These are phyloP conservation scores for Toxostoma redivivum DNA, from an alignment of 2,113 vertebrate species.

Conservation along the genomic window DNA sequence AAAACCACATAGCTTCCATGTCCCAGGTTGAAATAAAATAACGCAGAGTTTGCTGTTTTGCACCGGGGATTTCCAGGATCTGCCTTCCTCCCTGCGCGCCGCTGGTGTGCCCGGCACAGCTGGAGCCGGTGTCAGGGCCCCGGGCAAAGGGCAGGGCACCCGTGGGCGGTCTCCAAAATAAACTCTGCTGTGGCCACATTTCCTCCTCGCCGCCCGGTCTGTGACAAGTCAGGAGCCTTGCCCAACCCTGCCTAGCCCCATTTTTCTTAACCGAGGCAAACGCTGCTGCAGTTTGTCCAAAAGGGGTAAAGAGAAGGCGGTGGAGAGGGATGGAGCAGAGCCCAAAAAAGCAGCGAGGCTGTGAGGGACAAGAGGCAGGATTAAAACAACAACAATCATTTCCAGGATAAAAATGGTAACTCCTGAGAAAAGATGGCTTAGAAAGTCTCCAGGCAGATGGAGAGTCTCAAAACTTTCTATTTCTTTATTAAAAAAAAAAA, in stretches of 20 bases:
- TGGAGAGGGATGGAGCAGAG: not conserved
- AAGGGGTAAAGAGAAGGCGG: not conserved
- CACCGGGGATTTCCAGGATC: not conserved
- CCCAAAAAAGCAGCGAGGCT: not conserved
- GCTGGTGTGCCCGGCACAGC: not conserved
- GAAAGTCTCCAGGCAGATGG: not conserved
- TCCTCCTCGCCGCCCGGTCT: not conserved
- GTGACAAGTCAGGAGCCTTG: not conserved
- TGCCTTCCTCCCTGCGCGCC: accelerated
- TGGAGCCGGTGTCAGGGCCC: not conserved
- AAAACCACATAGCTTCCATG: not conserved
- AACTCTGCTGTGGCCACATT: not conserved
- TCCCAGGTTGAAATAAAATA: not conserved
- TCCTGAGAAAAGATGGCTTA: not conserved
- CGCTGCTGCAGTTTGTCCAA: not conserved
- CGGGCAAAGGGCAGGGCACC: not conserved
- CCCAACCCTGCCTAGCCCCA: not conserved
- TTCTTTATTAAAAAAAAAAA: not conserved
- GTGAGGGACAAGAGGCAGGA: not conserved
- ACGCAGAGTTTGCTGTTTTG: not conserved
- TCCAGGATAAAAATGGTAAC: not conserved
- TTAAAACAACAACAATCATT: not conserved
- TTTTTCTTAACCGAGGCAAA: not conserved
- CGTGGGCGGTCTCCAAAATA: not conserved
- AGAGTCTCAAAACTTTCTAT: not conserved